Base-by-base conservation (phyloP, 2,888 invertebrate species). In the Spilosoma lubricipeda region DNA sequence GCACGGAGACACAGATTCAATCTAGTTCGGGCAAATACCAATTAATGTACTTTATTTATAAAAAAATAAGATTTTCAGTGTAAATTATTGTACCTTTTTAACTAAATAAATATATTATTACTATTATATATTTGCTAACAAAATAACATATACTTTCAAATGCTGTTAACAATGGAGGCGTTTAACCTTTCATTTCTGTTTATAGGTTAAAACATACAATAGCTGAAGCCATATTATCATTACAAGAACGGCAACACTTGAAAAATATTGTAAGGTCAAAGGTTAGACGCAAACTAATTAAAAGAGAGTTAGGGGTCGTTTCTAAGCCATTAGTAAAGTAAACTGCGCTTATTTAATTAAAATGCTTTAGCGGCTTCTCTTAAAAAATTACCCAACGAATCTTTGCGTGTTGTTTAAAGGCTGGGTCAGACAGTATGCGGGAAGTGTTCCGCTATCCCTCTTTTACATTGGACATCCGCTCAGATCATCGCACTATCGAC, bases 311-410 rank as follows among this genome's bases (percentile, higher is more conserved):
- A 71, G 36, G 48, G 65, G 7, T 71, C n/a, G 23, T 15, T n/a
- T 52, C 66, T 56, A 15, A 71, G 45, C 52, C 36, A 71, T 71
- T 66, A 36, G 52, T 18, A 66, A 66, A 65, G 39, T 66, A 48
- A 71, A 52, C 66, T 70, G 20, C 20, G 66, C 56, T 66, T 48
- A 71, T 65, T 65, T 65, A 48, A 65, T 65, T 65, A 65, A 71
- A 52, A 71, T 13, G 13, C 45, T 65, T 65, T 48, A 1, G 48
- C 33, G 64, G 63, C 18, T 33, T 42, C 11, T 69, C 39, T 42
- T 59, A 45, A 70, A 63, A 67, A 63, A 70, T 59, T 42, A 63
- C 5, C 20, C 42, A 3, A 45, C 42, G 15, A 42, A 63, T 70
- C 59, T 27, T 27, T 63, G 27, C 2, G 15, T 42, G 39, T 59